Percentiles rank a stretch among this genome's conserved stretches.
Conservation (phyloP, 2,797 vertebrate species). For the Periophthalmus magnuspinnatus region DNA sequence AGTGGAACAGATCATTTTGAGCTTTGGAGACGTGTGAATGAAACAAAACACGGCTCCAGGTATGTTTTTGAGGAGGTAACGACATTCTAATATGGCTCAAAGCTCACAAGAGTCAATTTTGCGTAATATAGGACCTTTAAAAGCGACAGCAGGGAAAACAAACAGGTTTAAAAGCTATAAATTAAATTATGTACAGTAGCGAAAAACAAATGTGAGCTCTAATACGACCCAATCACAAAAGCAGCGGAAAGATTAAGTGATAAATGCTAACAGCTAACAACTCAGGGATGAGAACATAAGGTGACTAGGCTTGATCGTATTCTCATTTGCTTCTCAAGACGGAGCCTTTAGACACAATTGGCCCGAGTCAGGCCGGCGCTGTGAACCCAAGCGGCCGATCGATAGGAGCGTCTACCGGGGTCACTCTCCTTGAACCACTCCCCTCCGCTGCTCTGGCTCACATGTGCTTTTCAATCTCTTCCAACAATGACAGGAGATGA, state of each 20-base stretch:
- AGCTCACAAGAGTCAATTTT: too few relatives aligned
- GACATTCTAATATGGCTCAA: too few relatives aligned
- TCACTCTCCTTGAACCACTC: slow-evolving; percentile 68
- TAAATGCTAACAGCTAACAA: background rate
- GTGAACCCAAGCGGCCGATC: slow-evolving; percentile 73
- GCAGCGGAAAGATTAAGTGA: background rate
- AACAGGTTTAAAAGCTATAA: slow-evolving; percentile 20
- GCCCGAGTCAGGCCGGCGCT: slow-evolving; percentile 60
- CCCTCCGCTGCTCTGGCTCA: slow-evolving; percentile 23
- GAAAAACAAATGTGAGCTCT: slow-evolving; percentile 16
- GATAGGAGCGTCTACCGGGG: slow-evolving; percentile 69
- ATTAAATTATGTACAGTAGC: slow-evolving; percentile 27
- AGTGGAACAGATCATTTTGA: too few relatives aligned
- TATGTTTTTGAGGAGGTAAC: too few relatives aligned
- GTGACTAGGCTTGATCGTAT: slow-evolving; percentile 45
- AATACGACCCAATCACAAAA: background rate
- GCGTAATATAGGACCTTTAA: slow-evolving; percentile 2
- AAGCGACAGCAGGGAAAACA: slow-evolving; percentile 28
- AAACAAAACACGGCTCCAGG: too few relatives aligned
- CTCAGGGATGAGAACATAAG: slow-evolving; percentile 25
- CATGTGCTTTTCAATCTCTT: slow-evolving; percentile 36
- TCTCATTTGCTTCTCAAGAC: slow-evolving; percentile 57
- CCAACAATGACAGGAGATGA: slow-evolving; percentile 32
- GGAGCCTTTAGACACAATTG: slow-evolving; percentile 63
- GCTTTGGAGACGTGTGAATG: too few relatives aligned